phyloP scores from a whole-genome alignment of 2,113 vertebrate species.

The Perca fluviatilis region DNA sequence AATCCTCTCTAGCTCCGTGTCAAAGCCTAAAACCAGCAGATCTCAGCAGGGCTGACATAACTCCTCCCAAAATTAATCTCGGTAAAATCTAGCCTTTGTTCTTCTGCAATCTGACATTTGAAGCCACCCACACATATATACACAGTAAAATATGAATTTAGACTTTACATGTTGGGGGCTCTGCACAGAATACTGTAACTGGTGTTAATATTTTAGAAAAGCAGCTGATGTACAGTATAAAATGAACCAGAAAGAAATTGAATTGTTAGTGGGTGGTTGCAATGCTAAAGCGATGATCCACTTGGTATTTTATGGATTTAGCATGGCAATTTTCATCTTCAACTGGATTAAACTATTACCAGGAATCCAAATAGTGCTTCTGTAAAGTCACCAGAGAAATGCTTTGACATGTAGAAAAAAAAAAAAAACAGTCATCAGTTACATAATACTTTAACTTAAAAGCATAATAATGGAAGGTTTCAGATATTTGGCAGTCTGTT shows the following conservation, averaged over 20 bases:
- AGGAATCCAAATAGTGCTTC: background rate
- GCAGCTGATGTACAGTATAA: background rate
- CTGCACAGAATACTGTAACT: background rate
- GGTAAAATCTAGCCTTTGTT: slow-evolving; percentile 58
- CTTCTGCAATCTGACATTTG: slow-evolving; percentile 21
- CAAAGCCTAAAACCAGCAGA: slow-evolving; percentile 45
- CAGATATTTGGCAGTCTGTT: background rate
- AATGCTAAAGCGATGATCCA: background rate
- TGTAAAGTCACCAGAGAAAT: background rate
- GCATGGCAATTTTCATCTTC: background rate
- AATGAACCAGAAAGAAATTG: background rate
- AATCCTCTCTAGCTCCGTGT: slow-evolving; percentile 43
- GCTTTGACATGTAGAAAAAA: background rate
- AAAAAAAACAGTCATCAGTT: background rate
- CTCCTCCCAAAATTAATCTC: slow-evolving; percentile 57
- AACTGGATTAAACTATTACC: slow-evolving; percentile 6
- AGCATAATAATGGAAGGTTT: background rate
- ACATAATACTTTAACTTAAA: background rate
- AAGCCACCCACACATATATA: slow-evolving; percentile 18
- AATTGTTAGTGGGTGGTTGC: background rate
- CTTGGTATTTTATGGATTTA: slow-evolving; percentile 16
- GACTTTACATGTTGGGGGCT: slow-evolving; percentile 5
- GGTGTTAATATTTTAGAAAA: background rate
- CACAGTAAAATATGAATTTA: background rate
- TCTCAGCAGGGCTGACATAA: slow-evolving; percentile 64